Percentiles rank a stretch among this genome's conserved stretches.
Conservation (phyloP, 2,888 invertebrate species). For the Amphipoea oculea region DNA sequence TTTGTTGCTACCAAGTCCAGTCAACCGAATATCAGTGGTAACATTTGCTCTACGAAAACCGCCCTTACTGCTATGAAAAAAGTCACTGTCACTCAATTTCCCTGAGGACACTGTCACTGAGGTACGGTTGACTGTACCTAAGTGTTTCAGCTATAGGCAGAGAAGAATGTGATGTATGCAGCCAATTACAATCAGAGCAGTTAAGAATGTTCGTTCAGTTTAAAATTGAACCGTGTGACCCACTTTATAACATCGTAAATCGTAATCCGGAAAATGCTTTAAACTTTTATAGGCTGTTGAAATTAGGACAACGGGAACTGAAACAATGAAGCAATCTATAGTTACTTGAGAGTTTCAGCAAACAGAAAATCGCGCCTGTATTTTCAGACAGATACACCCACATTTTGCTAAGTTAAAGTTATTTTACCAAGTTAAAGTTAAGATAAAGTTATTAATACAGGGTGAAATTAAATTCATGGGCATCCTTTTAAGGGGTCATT, state of each 20-base stretch:
- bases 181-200: slow-evolving; percentile 15
- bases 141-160: background rate
- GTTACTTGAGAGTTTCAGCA: background rate
- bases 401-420: background rate
- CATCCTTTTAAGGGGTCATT: no score
- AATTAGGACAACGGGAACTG: slow-evolving; percentile 45
- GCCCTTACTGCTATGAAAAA: background rate
- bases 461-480: no score
- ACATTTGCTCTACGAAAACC: background rate
- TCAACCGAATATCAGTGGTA: background rate
- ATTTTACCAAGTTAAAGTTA: no score
- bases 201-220: slow-evolving; percentile 19
- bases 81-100: background rate
- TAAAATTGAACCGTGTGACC: slow-evolving; percentile 38
- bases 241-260: slow-evolving; percentile 43
- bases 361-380: background rate
- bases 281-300: slow-evolving; percentile 48
- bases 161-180: slow-evolving; percentile 4
- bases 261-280: slow-evolving; percentile 46
- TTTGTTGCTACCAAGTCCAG: background rate
- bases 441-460: no score
- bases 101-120: background rate
- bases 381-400: background rate
- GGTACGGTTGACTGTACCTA: background rate
- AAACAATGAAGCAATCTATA: slow-evolving; percentile 41